Evolutionary conservation across 2,797 vertebrate species (phyloP).

Genomic region (Rachycentron canadum): DNA sequence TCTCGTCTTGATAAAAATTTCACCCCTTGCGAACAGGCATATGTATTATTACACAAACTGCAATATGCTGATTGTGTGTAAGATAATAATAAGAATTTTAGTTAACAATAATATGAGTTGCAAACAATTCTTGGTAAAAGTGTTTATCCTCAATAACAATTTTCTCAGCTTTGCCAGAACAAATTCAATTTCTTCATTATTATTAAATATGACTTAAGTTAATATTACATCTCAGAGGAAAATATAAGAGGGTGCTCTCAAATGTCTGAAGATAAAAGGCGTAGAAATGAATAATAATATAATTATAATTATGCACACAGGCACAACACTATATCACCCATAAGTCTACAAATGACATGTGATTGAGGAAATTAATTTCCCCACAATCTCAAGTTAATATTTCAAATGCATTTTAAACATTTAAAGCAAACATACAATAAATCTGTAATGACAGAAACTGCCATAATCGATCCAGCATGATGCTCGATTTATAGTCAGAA

Average conservation of each 20-base stretch:
- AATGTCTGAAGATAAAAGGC: background rate
- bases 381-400: background rate
- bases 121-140: background rate
- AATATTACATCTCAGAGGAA: background rate
- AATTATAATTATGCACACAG: background rate
- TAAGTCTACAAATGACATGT: background rate
- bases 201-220: background rate
- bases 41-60: background rate
- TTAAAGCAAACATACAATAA: background rate
- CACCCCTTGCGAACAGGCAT: background rate
- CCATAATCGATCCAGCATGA: conserved; percentile 20
- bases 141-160: too few species aligned
- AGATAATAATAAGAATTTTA: background rate
- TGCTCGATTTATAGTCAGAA: background rate
- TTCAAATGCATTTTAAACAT: background rate
- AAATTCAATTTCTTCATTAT: background rate
- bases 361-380: background rate
- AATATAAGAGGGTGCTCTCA: background rate
- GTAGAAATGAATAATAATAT: background rate
- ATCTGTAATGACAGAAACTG: conserved; percentile 3
- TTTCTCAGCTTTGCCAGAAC: background rate
- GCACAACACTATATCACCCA: background rate
- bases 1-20: conserved; percentile 1
- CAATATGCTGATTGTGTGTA: background rate
- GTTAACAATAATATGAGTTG: background rate